phyloP scores from a whole-genome alignment of 2,888 invertebrate species.

The Drosophila vallismaia region DNA sequence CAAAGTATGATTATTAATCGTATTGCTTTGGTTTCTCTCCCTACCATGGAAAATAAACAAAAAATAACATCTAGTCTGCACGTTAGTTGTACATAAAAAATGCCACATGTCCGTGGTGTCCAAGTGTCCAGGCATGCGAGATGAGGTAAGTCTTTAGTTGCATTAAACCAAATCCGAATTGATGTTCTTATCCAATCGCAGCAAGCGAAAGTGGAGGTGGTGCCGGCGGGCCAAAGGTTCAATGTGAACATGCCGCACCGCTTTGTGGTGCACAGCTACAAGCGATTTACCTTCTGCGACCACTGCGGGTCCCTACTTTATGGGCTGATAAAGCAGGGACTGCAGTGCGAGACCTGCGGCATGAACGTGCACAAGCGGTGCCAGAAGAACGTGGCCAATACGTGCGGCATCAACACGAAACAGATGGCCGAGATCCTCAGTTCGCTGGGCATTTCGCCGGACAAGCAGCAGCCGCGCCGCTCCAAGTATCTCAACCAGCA shows the following conservation, averaged over 20 bases:
- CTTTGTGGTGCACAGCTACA: conserved; percentile 97
- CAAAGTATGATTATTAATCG: conserved; percentile 40
- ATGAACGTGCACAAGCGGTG: conserved; percentile 99
- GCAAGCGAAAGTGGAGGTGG: conserved; percentile 86
- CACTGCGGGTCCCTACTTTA: conserved; percentile 99
- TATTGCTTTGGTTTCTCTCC: conserved; percentile 43
- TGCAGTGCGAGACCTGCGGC: conserved; percentile 98
- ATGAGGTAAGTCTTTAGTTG: conserved; percentile 86
- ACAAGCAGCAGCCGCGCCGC: conserved; percentile 89
- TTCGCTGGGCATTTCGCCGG: conserved; percentile 95
- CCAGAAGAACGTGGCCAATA: conserved; percentile 99
- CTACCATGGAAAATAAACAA: not conserved
- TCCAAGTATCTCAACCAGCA: conserved; percentile 85
- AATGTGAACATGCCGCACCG: conserved; percentile 99
- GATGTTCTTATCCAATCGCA: conserved; percentile 35
- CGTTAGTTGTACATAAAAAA: conserved; percentile 99
- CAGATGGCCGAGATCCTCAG: conserved; percentile 97
- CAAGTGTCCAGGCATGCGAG: conserved; percentile 99
- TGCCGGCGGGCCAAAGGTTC: conserved; percentile 91
- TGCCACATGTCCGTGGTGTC: conserved; percentile 98
- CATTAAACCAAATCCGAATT: not conserved
- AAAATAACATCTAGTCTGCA: conserved; percentile 91
- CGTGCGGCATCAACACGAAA: conserved; percentile 99
- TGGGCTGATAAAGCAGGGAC: conserved; percentile 97
- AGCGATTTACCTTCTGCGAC: conserved; percentile 99